Base-by-base conservation (phyloP, 2,113 vertebrate genomes). In the Gopherus flavomarginatus region DNA sequence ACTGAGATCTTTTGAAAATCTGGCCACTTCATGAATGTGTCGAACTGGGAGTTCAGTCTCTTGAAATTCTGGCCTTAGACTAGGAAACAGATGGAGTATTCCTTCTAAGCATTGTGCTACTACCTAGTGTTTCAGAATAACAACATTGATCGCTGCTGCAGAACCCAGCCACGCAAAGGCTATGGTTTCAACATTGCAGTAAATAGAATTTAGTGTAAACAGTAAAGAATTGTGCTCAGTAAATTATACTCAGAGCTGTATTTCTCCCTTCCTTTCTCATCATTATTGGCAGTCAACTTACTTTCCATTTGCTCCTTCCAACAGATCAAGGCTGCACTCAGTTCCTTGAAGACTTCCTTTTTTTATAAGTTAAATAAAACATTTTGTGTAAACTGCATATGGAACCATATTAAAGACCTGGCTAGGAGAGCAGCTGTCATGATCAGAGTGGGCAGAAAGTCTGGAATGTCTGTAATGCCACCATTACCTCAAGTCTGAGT, bases 131-230 rank as follows among this genome's bases (percentile, higher is more conserved):
- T 97, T 94, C 90, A 52, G 54, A 95, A 89, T 89, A 95, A 94
- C 90, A 69, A 93, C 5, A 77, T 81, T 94, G 94, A 95, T 89
- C 89, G 88, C 77, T 95, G 54, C 42, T 92, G 86, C 80, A 94
- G 54, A 94, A 62, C 50, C 19, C 75, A 92, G 57, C 42, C 42
- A 85, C 21, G 29, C 81, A 57, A 94, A 96, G 93, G 54, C 69
- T 89, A 54, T 93, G 84, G 69, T 93, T 94, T 97, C 81, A 92
- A 87, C 93, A 94, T 75, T 95, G 94, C 42, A 79, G 94, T 93
- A 94, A 97, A 96, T 80, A 95, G 95, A 94, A 88, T 96, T 96
- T 81, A 94, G 86, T 75, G 82, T 85, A 92, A 94, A 91, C 54
- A 88, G 24, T 2, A 77, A 85, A 94, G 69, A 95, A 11, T 11